Evolutionary conservation across 2,888 invertebrate species (phyloP), one percentile per base, ranked within the genome.

Genomic region (Meiosimyza platycephala): DNA sequence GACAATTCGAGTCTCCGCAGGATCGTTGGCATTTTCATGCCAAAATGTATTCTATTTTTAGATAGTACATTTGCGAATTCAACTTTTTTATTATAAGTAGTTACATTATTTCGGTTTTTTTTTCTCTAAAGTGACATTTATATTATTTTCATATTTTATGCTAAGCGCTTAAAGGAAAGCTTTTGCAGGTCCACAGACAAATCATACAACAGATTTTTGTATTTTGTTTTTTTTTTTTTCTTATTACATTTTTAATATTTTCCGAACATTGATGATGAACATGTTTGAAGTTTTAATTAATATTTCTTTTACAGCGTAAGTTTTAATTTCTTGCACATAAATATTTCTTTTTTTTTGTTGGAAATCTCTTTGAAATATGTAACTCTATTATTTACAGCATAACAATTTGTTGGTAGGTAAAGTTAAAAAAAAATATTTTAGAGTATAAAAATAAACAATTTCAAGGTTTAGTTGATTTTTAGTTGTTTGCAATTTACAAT

Each of bases 1-100:
- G 84, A 84, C 84, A 82, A 84, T 75, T 84, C 75, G 77, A 82
- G 84, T 84, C 84, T 84, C 84, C 79, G 81, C 84, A 84, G 84
- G 85, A 81, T 80, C 67, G 18, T 12, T 33, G 63, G 15, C 50
- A 28, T 28, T 60, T 57, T 51, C 60, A 9, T 16, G 55, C 33
- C 57, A 54, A 52, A 55, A 28, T 33, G 59, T 28, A 18, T 18
- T 47, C 9, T 66, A 48, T 63, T 57, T 51, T 62, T 67, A 22
- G 28, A 60, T 12, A 62, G 50, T 68, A 55, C 50, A 48, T 55
- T 67, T 62, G 12, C 18, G 50, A 47, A 63, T 54, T 67, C 60
- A 3, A 3, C 28, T 63, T 40, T n/a, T 62, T 64, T 55, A 5
- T 59, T 63, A 16, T 64, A n/a, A n/a, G n/a, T n/a, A 59, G 15